phyloP scores from a whole-genome alignment of 2,888 invertebrate species.

The Parnassius smintheus region DNA sequence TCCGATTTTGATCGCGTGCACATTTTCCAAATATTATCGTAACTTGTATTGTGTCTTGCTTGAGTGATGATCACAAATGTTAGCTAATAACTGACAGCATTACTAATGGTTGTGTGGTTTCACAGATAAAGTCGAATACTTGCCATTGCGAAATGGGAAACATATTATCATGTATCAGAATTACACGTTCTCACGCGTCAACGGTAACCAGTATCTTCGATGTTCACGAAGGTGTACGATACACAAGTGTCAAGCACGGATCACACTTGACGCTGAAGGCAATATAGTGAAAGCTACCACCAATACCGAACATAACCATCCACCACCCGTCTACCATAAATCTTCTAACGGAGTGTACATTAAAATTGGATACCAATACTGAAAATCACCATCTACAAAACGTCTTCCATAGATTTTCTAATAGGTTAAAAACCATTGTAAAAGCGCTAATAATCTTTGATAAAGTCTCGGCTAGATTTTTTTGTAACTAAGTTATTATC shows the following conservation, averaged over 20 bases:
- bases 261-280: conserved; percentile 20
- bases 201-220: conserved; percentile 7
- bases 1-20: no score
- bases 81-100: no score
- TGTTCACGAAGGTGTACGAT: conserved; percentile 23
- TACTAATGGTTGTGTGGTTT: not conserved
- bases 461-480: no score
- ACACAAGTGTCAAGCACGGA: conserved; percentile 10
- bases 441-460: no score
- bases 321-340: conserved; percentile 30
- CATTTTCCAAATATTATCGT: no score
- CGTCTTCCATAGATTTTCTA: no score
- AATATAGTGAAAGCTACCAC: conserved; percentile 4
- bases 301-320: conserved; percentile 39
- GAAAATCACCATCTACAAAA: no score
- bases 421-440: no score
- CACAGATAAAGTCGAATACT: conserved; percentile 6
- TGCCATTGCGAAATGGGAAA: conserved; percentile 21
- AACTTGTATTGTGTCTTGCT: no score
- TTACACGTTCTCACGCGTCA: conserved; percentile 15
- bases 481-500: no score
- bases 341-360: conserved; percentile 19
- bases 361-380: conserved; percentile 4
- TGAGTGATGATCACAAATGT: no score
- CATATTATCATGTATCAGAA: conserved; percentile 25